Percentiles rank a stretch among this genome's conserved stretches.
Conservation (phyloP, 2,888 invertebrate genomes). For the Ennomos erosarius region DNA sequence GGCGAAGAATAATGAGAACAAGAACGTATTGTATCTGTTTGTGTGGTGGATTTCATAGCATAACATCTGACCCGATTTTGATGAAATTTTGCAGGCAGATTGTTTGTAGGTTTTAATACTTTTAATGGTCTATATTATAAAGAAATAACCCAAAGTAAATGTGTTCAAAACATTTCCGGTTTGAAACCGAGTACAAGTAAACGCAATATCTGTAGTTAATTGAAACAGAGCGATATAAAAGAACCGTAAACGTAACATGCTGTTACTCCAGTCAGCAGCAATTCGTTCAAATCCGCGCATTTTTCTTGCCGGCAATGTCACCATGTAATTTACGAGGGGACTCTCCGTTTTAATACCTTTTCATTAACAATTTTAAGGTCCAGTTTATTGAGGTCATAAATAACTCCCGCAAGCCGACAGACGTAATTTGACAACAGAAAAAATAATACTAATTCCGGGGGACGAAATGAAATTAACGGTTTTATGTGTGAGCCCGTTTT, state of each 20-base stretch:
- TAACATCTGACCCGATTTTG: too few relatives aligned
- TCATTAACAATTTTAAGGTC: constrained; percentile 86
- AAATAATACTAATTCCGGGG: constrained; percentile 52
- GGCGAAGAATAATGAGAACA: too few relatives aligned
- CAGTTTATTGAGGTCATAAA: constrained; percentile 84
- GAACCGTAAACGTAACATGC: constrained; percentile 37
- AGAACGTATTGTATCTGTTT: too few relatives aligned
- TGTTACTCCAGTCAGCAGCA: constrained; percentile 41
- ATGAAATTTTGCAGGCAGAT: too few relatives aligned
- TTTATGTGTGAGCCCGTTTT: constrained; percentile 34
- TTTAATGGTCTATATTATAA: too few relatives aligned
- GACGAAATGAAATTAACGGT: constrained; percentile 42
- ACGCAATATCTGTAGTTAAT: constrained; percentile 26
- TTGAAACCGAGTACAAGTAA: constrained; percentile 12
- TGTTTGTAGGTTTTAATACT: too few relatives aligned
- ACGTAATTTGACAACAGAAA: constrained; percentile 64
- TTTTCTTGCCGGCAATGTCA: constrained; percentile 80
- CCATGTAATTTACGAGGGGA: constrained; percentile 81
- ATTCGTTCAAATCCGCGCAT: constrained; percentile 79
- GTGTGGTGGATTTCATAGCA: too few relatives aligned
- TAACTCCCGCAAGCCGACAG: constrained; percentile 73
- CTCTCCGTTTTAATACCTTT: constrained; percentile 82
- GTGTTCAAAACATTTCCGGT: too few relatives aligned
- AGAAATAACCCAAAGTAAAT: too few relatives aligned
- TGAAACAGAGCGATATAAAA: constrained; percentile 27